Percentiles rank a stretch among this genome's conserved stretches.
Evolutionary conservation across 1,140 invertebrate genomes (phyloP).

Genomic region (Caenorhabditis inopinata): DNA sequence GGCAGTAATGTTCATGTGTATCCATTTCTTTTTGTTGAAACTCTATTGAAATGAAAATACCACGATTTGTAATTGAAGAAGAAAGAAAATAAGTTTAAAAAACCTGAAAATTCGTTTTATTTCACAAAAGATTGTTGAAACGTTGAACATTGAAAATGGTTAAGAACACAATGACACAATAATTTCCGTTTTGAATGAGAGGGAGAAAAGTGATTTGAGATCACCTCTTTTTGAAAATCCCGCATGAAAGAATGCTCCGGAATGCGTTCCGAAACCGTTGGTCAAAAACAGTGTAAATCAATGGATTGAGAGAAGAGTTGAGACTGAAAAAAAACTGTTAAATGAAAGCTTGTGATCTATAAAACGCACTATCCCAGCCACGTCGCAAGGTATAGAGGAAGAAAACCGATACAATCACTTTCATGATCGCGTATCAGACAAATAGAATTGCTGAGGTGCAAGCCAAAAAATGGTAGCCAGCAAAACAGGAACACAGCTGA

Average conservation of each 20-base stretch:
- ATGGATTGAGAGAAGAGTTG: slow-evolving; percentile 93
- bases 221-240: slow-evolving; percentile 18
- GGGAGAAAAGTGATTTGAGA: background rate
- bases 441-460: slow-evolving; percentile 93
- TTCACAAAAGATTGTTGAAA: background rate
- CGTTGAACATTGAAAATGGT: background rate
- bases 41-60: background rate
- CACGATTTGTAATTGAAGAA: background rate
- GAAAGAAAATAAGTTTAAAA: background rate
- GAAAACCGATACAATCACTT: slow-evolving; percentile 77
- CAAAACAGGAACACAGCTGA: slow-evolving; percentile 71
- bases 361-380: slow-evolving; percentile 98
- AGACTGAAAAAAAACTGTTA: slow-evolving; percentile 67
- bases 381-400: slow-evolving; percentile 87
- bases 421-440: slow-evolving; percentile 79
- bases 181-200: background rate
- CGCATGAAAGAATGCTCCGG: slow-evolving; percentile 79
- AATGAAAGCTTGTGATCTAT: slow-evolving; percentile 70
- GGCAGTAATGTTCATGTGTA: background rate
- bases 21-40: background rate
- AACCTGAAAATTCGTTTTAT: background rate
- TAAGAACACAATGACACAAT: background rate
- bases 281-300: slow-evolving; percentile 99
- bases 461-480: slow-evolving; percentile 76
- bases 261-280: slow-evolving; percentile 98